Conservation (phyloP, 2,888 invertebrate genomes). For the Cheilosia grossa region DNA sequence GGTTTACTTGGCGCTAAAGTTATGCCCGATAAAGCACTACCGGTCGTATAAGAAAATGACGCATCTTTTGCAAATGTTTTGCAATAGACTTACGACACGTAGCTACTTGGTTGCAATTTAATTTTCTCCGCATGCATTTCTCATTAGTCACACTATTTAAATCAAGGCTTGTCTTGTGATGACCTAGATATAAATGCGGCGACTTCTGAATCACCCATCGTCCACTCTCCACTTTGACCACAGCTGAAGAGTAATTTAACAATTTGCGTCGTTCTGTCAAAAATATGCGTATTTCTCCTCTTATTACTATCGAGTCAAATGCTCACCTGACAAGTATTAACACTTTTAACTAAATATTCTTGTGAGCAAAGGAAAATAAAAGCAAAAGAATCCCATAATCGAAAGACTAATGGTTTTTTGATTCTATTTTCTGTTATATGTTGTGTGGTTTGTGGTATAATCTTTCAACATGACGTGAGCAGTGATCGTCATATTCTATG, state of each 20-base stretch:
- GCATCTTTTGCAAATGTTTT: background rate
- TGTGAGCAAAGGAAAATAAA: too few species aligned
- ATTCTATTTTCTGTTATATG: too few species aligned
- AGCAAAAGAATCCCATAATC: too few species aligned
- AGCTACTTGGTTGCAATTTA: background rate
- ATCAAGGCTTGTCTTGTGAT: background rate
- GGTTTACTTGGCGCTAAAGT: background rate
- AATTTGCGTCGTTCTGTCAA: conserved; percentile 8
- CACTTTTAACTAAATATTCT: too few species aligned
- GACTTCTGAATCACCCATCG: conserved; percentile 5
- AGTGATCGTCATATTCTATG: too few species aligned
- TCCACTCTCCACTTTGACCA: background rate
- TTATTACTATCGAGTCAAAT: too few species aligned
- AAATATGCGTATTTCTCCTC: conserved; percentile 1
- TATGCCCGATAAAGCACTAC: background rate
- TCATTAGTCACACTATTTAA: conserved; percentile 9
- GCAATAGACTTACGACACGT: conserved; percentile 5
- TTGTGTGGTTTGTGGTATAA: too few species aligned
- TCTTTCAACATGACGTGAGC: too few species aligned
- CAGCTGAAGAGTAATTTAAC: background rate
- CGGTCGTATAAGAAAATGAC: background rate
- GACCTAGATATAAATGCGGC: background rate
- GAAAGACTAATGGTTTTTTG: too few species aligned
- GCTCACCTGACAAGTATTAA: too few species aligned
- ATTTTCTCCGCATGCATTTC: conserved; percentile 10